phyloP scores from a whole-genome alignment of 1,140 invertebrate species.

The Ceratina australensis region DNA sequence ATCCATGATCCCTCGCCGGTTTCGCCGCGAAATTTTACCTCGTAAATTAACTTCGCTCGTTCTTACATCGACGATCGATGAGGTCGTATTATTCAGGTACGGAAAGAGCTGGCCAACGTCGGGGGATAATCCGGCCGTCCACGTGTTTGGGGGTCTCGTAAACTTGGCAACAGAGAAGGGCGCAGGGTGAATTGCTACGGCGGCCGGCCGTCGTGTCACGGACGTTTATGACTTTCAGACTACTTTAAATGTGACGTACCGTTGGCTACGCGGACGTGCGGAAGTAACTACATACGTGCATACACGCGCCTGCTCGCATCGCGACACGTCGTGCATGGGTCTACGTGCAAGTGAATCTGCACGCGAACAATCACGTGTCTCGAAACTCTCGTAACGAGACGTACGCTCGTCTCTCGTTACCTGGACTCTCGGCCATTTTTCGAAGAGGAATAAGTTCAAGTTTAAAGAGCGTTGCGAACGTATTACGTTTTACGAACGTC shows the following conservation, averaged over 20 bases:
- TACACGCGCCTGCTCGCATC: not conserved
- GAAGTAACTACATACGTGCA: not conserved
- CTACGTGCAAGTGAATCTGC: not conserved
- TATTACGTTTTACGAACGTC: slow-evolving; percentile 32
- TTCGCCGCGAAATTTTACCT: no score
- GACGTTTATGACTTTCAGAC: slow-evolving; percentile 49
- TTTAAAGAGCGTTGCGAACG: slow-evolving; percentile 13
- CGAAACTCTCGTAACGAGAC: slow-evolving; percentile 9
- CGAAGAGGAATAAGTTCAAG: slow-evolving; percentile 19
- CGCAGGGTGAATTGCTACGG: slow-evolving; percentile 18
- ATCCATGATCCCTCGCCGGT: no score
- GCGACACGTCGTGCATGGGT: no score
- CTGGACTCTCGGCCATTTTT: not conserved
- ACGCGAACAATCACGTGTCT: slow-evolving; percentile 10
- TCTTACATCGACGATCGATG: not conserved
- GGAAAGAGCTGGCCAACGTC: slow-evolving; percentile 3
- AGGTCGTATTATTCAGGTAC: slow-evolving; percentile 24
- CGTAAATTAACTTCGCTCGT: no score
- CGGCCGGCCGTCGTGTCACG: slow-evolving; percentile 10
- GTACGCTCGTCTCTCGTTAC: not conserved
- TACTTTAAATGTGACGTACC: slow-evolving; percentile 45
- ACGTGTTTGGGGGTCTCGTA: slow-evolving; percentile 27
- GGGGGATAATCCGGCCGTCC: not conserved
- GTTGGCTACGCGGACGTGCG: not conserved
- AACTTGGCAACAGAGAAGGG: slow-evolving; percentile 15